These are phyloP conservation scores for Oedothorax gibbosus DNA, from an alignment of 1,140 invertebrate species.

Conservation along the genomic window DNA sequence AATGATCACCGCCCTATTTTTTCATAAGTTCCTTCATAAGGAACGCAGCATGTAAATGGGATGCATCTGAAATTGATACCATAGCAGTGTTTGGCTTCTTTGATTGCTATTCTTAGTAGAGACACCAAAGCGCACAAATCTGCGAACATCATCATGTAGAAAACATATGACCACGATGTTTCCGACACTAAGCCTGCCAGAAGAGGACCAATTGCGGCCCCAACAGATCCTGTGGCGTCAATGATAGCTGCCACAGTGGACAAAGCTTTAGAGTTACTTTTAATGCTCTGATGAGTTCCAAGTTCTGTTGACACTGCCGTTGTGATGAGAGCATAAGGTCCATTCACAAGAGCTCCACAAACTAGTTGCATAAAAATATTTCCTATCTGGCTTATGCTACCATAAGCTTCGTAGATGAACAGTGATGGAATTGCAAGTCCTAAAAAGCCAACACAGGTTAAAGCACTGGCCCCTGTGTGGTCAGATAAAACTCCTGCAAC, in stretches of 20 bases:
- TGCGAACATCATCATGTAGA: constrained; percentile 90
- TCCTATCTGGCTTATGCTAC: neutral
- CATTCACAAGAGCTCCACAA: constrained; percentile 89
- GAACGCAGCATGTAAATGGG: constrained; percentile 7
- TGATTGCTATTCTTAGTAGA: constrained; percentile 58
- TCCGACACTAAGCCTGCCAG: constrained; percentile 84
- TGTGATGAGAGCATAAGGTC: constrained; percentile 95
- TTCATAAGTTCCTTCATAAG: constrained; percentile 33
- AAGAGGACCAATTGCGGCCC: constrained; percentile 90
- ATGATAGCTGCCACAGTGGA: constrained; percentile 97
- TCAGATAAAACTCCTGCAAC: constrained; percentile 88
- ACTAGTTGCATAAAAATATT: constrained; percentile 76
- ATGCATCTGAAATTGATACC: constrained; percentile 13
- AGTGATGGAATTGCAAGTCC: constrained; percentile 80
- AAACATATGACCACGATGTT: constrained; percentile 86
- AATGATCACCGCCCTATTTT: constrained; percentile 37
- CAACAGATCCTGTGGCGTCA: constrained; percentile 95
- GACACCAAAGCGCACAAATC: constrained; percentile 81
- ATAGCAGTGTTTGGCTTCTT: constrained; percentile 59
- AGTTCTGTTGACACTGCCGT: constrained; percentile 95
- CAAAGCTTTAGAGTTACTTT: constrained; percentile 87
- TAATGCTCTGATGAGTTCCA: constrained; percentile 86
- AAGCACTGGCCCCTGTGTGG: constrained; percentile 83
- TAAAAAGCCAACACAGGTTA: constrained; percentile 87
- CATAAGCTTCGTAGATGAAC: constrained; percentile 47